Evolutionary conservation across 2,797 vertebrate genomes (phyloP), one percentile per base, ranked within the genome.

Genomic region (Psittacula derbiana): DNA sequence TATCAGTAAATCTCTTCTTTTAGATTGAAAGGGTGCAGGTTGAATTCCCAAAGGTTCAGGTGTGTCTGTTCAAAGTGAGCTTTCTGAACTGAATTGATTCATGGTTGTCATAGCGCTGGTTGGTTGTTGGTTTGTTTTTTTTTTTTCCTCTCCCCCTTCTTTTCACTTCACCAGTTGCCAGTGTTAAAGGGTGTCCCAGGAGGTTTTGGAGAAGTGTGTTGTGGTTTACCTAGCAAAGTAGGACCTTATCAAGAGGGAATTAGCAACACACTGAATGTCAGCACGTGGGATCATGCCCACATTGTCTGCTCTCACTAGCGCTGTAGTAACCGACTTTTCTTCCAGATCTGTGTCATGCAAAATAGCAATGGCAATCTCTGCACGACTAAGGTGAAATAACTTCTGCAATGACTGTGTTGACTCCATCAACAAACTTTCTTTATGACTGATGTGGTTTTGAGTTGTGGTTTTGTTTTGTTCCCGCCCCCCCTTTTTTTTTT

Each of bases 231-330:
- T 47, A 43, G 41, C 38, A 69, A 44, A 28, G 14, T 4, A 49
- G 31, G 33, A 57, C 58, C 33, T 82, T 76, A 73, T 15, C 52
- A 31, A 19, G 74, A 82, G 28, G 28, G 21, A 86, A 31, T 14
- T 4, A 21, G 16, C 30, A n/a, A 15, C 41, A 19, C 8, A 10
- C 43, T 13, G 33, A 24, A 20, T n/a, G 33, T 58, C 40, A 36
- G 38, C 15, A 20, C 0, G 1, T 31, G 50, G 21, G 11, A 11
- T 60, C 0, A 2, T 31, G 25, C 57, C 10, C 0, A 1, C 1
- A 2, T 31, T 60, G 64, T 52, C 71, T 60, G 27, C 36, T n/a
- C 41, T 72, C 6, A 0, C 27, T 49, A 55, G 31, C 0, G 0
- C 41, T 23, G 10, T 11, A 16, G 17, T 20, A 62, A 57, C 4